Evolutionary conservation across 2,797 vertebrate species (phyloP).

Genomic region (Balearica regulorum): DNA sequence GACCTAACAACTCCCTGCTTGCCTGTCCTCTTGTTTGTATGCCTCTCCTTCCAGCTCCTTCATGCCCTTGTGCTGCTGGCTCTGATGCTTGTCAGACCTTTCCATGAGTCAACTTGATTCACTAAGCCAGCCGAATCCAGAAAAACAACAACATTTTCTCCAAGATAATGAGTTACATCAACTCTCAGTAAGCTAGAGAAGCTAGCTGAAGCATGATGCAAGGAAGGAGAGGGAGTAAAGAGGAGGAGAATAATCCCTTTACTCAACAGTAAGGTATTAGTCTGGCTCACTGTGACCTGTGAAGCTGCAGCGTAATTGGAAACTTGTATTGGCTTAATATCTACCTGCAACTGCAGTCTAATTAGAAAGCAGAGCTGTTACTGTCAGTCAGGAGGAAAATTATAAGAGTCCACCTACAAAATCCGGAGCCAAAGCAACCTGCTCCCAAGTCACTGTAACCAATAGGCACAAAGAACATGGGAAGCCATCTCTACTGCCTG

Average conservation of each 20-base stretch:
- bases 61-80: not conserved
- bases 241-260: conserved; percentile 17
- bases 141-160: not conserved
- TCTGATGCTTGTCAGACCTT: not conserved
- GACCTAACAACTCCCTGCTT: not conserved
- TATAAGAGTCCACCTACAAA: not conserved
- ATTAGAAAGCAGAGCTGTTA: not conserved
- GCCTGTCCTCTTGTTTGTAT: not conserved
- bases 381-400: not conserved
- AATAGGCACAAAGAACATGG: not conserved
- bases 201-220: not conserved
- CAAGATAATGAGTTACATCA: not conserved
- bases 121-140: not conserved
- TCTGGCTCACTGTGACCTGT: not conserved
- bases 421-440: not conserved
- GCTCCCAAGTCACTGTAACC: not conserved
- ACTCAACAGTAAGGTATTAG: not conserved
- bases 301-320: not conserved
- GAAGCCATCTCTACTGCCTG: not conserved
- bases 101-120: not conserved
- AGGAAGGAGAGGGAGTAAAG: not conserved
- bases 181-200: not conserved
- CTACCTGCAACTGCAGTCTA: not conserved
- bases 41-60: not conserved
- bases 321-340: not conserved